Evolutionary conservation across 1,140 invertebrate genomes (phyloP).

Genomic region (Cecropterus lyciades): DNA sequence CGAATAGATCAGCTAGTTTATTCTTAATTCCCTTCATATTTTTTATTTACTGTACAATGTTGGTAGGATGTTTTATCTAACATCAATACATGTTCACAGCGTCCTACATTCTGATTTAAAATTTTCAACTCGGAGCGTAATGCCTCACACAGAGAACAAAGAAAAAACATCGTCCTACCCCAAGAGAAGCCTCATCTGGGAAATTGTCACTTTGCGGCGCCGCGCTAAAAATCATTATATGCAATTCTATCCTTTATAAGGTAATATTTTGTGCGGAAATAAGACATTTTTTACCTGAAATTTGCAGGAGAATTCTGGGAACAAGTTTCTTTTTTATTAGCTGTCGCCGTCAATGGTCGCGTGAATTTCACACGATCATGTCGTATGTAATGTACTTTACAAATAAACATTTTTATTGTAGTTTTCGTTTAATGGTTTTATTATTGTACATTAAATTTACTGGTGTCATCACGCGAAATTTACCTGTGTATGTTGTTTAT

Average conservation of each 20-base stretch:
- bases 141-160: constrained; percentile 19
- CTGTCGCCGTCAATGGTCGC: background rate
- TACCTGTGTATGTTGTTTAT: too few species aligned
- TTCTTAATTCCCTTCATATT: too few species aligned
- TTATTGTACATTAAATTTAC: too few species aligned
- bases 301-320: constrained; percentile 27
- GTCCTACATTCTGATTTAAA: constrained; percentile 19
- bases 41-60: background rate
- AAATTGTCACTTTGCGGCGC: constrained; percentile 52
- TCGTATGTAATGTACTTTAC: background rate
- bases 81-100: constrained; percentile 17
- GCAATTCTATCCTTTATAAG: constrained; percentile 51
- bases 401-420: background rate
- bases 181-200: constrained; percentile 40
- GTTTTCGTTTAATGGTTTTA: too few species aligned
- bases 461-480: too few species aligned
- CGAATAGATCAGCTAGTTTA: too few species aligned
- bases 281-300: constrained; percentile 52
- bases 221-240: constrained; percentile 52
- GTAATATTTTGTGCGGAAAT: constrained; percentile 53
- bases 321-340: constrained; percentile 28
- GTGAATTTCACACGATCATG: constrained; percentile 5
- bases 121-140: constrained; percentile 16
- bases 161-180: constrained; percentile 22
- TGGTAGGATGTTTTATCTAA: constrained; percentile 10